Evolutionary conservation across 2,113 vertebrate genomes (phyloP).

Genomic region (Barnardius zonarius): DNA sequence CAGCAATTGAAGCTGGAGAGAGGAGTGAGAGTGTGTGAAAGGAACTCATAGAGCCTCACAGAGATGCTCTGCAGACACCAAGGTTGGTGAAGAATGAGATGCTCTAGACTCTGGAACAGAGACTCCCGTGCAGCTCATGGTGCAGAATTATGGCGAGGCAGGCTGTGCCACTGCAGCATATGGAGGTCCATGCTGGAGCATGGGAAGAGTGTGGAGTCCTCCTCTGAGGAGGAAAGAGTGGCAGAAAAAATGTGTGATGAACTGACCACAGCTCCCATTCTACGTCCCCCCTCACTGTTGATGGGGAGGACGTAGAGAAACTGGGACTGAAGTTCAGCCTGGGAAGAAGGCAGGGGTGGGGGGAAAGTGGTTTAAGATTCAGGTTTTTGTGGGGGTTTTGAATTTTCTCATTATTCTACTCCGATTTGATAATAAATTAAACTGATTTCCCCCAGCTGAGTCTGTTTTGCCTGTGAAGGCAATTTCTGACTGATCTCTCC

Average conservation of each 20-base stretch:
- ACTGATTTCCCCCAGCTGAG: not conserved
- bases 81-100: not conserved
- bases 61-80: not conserved
- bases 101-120: not conserved
- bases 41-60: not conserved
- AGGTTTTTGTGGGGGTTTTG: not conserved
- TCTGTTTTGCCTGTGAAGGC: not conserved
- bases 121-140: not conserved
- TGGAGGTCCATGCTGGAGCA: not conserved
- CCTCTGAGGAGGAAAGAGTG: not conserved
- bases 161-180: not conserved
- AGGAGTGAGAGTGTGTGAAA: not conserved
- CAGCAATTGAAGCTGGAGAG: not conserved
- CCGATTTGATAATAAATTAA: not conserved
- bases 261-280: not conserved
- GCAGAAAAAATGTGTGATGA: not conserved
- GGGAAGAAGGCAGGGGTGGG: not conserved
- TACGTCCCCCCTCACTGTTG: not conserved
- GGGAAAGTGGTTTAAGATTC: not conserved
- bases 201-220: not conserved
- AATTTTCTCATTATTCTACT: not conserved
- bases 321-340: not conserved
- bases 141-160: not conserved
- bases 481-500: not conserved
- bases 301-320: not conserved